phyloP scores from a whole-genome alignment of 2,888 invertebrate genomes.

The Lepeophtheirus nordmannii region DNA sequence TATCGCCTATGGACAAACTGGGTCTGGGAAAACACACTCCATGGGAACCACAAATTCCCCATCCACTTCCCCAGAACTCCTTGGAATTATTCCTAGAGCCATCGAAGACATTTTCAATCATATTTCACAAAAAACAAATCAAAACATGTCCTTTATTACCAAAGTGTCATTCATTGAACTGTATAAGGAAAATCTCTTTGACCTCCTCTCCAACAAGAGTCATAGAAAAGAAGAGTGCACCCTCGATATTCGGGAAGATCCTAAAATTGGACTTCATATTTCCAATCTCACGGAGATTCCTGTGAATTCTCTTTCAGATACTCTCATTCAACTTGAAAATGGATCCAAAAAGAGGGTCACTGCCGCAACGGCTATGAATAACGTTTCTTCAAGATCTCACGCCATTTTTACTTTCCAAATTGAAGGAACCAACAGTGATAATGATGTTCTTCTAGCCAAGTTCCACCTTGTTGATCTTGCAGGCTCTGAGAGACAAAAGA shows the following conservation, averaged over 20 bases:
- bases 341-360: no score
- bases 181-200: slow-evolving; percentile 75
- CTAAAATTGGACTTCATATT: slow-evolving; percentile 37
- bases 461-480: slow-evolving; percentile 83
- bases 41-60: no score
- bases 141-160: slow-evolving; percentile 41
- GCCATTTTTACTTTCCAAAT: slow-evolving; percentile 69
- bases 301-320: slow-evolving; percentile 38
- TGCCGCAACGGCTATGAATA: no score
- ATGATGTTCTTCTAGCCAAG: slow-evolving; percentile 42
- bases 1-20: slow-evolving; percentile 86
- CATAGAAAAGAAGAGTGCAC: slow-evolving; percentile 48
- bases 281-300: slow-evolving; percentile 46
- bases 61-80: no score
- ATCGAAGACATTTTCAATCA: slow-evolving; percentile 79
- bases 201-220: slow-evolving; percentile 51
- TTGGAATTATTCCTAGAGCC: no score
- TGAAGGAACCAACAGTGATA: slow-evolving; percentile 26
- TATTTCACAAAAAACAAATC: slow-evolving; percentile 48
- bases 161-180: slow-evolving; percentile 35
- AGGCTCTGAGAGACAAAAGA: slow-evolving; percentile 75
- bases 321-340: no score
- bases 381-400: slow-evolving; percentile 74
- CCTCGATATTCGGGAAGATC: slow-evolving; percentile 67
- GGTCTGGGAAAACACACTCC: slow-evolving; percentile 88